These are phyloP conservation scores for Tolypeutes matacus DNA, from an alignment of 2,797 vertebrate species.

Conservation along the genomic window DNA sequence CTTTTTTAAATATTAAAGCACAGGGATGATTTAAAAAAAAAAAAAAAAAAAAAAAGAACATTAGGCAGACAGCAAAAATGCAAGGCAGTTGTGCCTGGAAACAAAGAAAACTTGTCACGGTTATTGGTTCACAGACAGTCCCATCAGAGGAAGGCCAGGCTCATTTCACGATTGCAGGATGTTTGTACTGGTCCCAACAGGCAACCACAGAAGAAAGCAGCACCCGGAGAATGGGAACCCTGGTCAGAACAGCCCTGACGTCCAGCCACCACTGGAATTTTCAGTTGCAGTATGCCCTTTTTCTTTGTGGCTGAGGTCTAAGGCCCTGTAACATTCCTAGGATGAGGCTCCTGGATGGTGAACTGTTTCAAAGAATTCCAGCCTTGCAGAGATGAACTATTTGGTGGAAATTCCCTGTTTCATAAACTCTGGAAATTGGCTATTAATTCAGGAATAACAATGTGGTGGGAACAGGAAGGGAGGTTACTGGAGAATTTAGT, in stretches of 20 bases:
- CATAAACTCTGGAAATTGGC: neutral
- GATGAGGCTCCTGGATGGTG: neutral
- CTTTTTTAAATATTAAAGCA: neutral
- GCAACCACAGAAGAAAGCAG: neutral
- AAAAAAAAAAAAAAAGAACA: neutral
- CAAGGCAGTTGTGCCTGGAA: neutral
- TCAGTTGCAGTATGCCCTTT: neutral
- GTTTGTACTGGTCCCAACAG: neutral
- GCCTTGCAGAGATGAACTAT: neutral
- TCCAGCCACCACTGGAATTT: neutral
- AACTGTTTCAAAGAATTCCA: conserved; percentile 32
- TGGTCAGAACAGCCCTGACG: conserved; percentile 39
- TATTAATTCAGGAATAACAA: neutral
- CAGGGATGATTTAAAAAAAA: neutral
- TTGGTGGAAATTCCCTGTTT: conserved; percentile 40
- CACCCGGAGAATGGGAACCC: neutral
- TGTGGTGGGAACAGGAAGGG: conserved; percentile 18
- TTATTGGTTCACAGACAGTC: neutral
- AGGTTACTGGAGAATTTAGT: conserved; percentile 2
- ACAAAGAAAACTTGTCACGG: neutral
- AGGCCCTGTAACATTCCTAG: neutral
- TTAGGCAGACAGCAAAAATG: neutral
- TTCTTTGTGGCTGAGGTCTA: neutral
- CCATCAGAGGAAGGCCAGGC: neutral
- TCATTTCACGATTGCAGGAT: neutral